Conservation (phyloP, 2,888 invertebrate species). For the Onchidella celtica region DNA sequence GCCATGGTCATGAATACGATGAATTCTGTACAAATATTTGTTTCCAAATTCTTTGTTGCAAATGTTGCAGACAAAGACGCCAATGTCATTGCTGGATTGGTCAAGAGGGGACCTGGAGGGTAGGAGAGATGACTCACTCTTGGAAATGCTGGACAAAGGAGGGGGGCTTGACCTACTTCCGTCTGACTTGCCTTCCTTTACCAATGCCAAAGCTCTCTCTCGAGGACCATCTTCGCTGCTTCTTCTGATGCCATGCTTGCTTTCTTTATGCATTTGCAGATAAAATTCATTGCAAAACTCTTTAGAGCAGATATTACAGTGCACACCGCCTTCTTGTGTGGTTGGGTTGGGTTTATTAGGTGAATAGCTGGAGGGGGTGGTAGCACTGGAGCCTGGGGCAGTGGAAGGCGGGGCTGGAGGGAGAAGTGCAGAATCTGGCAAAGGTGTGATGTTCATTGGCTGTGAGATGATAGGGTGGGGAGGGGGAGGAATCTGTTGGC, state of each 20-base stretch:
- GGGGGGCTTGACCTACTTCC: slow-evolving; percentile 57
- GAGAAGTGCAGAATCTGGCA: slow-evolving; percentile 58
- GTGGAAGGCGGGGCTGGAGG: slow-evolving; percentile 52
- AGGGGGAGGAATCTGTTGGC: slow-evolving; percentile 66
- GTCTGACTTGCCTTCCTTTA: slow-evolving; percentile 59
- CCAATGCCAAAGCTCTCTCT: slow-evolving; percentile 39
- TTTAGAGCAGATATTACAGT: slow-evolving; percentile 92
- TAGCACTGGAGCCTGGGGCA: slow-evolving; percentile 39
- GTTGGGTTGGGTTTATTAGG: slow-evolving; percentile 58
- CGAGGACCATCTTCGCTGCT: slow-evolving; percentile 59
- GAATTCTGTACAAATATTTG: slow-evolving; percentile 85
- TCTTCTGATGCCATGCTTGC: slow-evolving; percentile 77
- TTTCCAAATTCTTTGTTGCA: slow-evolving; percentile 91
- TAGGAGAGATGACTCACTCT: not conserved
- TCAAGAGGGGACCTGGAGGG: slow-evolving; percentile 6
- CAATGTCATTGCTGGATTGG: slow-evolving; percentile 30
- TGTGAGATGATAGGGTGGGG: slow-evolving; percentile 63
- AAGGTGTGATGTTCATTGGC: slow-evolving; percentile 62
- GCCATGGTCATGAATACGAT: slow-evolving; percentile 75
- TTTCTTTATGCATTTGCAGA: slow-evolving; percentile 78
- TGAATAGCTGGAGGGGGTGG: slow-evolving; percentile 47
- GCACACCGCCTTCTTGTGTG: slow-evolving; percentile 86
- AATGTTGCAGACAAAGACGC: slow-evolving; percentile 69
- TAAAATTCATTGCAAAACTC: slow-evolving; percentile 79
- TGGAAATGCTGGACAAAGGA: slow-evolving; percentile 33